Conservation (phyloP, 2,797 vertebrate species). For the Graptemys geographica region DNA sequence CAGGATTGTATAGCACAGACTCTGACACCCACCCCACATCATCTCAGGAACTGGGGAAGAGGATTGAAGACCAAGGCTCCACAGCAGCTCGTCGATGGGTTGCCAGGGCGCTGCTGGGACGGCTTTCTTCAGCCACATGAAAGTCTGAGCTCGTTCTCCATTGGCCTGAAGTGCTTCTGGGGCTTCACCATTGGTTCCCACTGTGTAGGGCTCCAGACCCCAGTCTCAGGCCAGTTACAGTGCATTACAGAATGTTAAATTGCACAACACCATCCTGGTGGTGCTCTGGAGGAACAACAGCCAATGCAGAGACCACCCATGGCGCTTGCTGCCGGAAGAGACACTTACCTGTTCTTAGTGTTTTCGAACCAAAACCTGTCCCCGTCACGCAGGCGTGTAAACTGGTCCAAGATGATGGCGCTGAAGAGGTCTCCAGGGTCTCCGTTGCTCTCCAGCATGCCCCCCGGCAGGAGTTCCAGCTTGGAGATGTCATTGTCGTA, state of each 20-base stretch:
- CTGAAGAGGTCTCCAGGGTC: slow-evolving; percentile 87
- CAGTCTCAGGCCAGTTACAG: not conserved
- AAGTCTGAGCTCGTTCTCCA: not conserved
- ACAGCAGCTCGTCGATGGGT: accelerated
- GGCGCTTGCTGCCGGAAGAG: not conserved
- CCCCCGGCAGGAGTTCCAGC: slow-evolving; percentile 92
- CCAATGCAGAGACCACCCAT: not conserved
- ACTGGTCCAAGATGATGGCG: slow-evolving; percentile 91
- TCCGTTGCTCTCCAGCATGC: slow-evolving; percentile 85
- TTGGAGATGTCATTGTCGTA: slow-evolving; percentile 84
- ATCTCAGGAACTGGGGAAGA: not conserved
- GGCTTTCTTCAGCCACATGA: not conserved
- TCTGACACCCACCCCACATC: not conserved
- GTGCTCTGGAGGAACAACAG: not conserved
- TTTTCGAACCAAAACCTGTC: slow-evolving; percentile 99
- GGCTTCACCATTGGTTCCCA: not conserved
- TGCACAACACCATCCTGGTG: not conserved
- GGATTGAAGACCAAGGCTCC: too few relatives aligned
- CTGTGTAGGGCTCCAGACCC: not conserved
- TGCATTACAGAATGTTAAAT: not conserved
- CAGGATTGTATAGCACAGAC: not conserved
- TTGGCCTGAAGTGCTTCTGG: not conserved
- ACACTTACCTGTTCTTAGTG: slow-evolving; percentile 88
- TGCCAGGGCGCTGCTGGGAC: not conserved
- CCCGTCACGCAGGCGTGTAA: slow-evolving; percentile 90